Percentiles rank a stretch among this genome's conserved stretches.
phyloP scores from a whole-genome alignment of 64 coral and sea anemone species.

The Trachythela sp. region DNA sequence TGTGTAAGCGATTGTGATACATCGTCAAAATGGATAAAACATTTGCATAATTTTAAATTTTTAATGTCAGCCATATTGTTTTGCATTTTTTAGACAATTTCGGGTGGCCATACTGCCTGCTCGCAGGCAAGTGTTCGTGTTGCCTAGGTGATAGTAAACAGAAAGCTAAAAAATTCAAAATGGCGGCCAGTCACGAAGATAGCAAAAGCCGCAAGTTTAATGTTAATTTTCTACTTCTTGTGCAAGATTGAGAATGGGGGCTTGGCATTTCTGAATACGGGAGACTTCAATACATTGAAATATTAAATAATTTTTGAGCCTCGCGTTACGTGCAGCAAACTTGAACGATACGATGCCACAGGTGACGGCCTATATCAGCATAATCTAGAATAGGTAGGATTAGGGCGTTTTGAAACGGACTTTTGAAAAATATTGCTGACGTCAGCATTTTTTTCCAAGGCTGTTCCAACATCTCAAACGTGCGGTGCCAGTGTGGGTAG shows the following conservation, averaged over 20 bases:
- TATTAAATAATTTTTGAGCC: not conserved
- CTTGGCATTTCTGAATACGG: not conserved
- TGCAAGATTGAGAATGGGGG: not conserved
- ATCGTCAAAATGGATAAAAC: conserved; percentile 22
- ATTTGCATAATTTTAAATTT: conserved; percentile 6
- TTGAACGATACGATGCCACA: not conserved
- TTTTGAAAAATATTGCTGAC: too few species aligned
- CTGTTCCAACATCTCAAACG: too few species aligned
- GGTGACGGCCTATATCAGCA: conserved; percentile 10
- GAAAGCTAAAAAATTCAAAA: not conserved
- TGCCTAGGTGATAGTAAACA: not conserved
- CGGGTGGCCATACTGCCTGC: not conserved
- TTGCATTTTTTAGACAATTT: not conserved
- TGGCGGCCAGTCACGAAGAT: not conserved
- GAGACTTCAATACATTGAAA: not conserved
- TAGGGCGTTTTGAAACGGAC: too few species aligned
- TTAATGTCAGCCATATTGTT: not conserved
- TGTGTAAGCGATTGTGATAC: not conserved
- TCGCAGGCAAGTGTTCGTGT: not conserved
- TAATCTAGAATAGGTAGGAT: too few species aligned
- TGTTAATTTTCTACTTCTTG: not conserved
- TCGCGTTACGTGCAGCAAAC: not conserved
- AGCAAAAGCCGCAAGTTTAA: not conserved
- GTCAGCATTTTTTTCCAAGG: too few species aligned
- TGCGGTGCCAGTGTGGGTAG: too few species aligned